phyloP scores from a whole-genome alignment of 2,888 invertebrate genomes.

The Drosophila koepferae region DNA sequence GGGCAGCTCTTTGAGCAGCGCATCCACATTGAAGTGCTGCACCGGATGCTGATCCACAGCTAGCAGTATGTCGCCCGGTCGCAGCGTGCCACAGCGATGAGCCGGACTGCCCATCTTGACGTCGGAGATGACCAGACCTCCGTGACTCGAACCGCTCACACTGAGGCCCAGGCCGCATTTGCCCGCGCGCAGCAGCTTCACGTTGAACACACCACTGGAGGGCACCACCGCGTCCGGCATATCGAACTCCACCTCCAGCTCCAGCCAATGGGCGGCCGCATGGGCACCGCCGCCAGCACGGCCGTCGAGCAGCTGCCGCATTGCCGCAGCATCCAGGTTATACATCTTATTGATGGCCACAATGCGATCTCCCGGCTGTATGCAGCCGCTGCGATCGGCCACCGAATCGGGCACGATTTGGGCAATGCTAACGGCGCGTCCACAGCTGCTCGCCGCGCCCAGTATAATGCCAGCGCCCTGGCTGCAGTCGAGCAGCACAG shows the following conservation, averaged over 20 bases:
- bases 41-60: slow-evolving; percentile 94
- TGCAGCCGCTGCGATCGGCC: slow-evolving; percentile 89
- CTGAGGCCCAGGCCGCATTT: slow-evolving; percentile 94
- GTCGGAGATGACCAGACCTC: slow-evolving; percentile 92
- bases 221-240: slow-evolving; percentile 96
- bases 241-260: slow-evolving; percentile 94
- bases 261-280: slow-evolving; percentile 88
- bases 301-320: slow-evolving; percentile 85
- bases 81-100: slow-evolving; percentile 94
- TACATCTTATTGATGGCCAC: slow-evolving; percentile 93
- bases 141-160: slow-evolving; percentile 89
- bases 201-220: slow-evolving; percentile 95
- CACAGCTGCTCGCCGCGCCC: slow-evolving; percentile 79
- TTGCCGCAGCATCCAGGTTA: slow-evolving; percentile 87
- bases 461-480: slow-evolving; percentile 85
- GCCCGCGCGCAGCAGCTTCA: slow-evolving; percentile 91
- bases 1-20: slow-evolving; percentile 83
- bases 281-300: slow-evolving; percentile 19
- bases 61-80: slow-evolving; percentile 93
- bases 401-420: slow-evolving; percentile 84
- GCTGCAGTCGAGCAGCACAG: slow-evolving; percentile 84
- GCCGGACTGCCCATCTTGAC: slow-evolving; percentile 96
- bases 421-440: slow-evolving; percentile 82
- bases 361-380: slow-evolving; percentile 93
- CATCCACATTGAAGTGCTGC: slow-evolving; percentile 86